Base-by-base conservation (phyloP, 2,797 vertebrate species). In the Sebastes hubbsi region DNA sequence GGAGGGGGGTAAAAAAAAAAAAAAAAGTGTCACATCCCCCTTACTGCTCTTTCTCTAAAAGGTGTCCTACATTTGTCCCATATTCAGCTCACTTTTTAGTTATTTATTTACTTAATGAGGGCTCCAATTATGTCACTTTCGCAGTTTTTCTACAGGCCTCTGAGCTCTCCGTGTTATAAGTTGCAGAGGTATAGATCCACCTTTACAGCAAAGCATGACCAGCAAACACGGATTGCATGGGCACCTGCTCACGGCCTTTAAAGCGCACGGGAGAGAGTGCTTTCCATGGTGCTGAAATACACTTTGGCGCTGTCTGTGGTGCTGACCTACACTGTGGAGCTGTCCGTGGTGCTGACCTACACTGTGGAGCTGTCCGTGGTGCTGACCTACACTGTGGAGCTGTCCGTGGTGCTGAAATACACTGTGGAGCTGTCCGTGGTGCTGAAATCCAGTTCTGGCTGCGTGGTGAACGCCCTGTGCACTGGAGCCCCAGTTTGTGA, bases 381-480 rank as follows among this genome's bases (percentile, higher is more conserved):
- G 88, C 89, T 94, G 90, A 90, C 14, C 0, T 38, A 38, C 36
- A 38, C 13, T 14, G 0, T 38, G 0, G 36, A 14, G 84, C 91
- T 95, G 80, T 92, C 92, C 93, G 4, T 80, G 90, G 94, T 94
- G 9, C 90, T 89, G 90, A 92, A 91, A 87, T 3, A 13, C 36
- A 38, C 12, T 13, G 0, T 36, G 0, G 36, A 38, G 84, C 91
- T 95, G 80, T 93, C 92, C 93, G 4, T 70, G 91, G 92, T 93
- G 88, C 89, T 94, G 91, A 90, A 34, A 93, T 76, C 4, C 77
- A 74, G 77, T 79, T 86, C 86, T 75, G 2, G 24, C 42, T 70
- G 78, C 76, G 73, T 73, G 92, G 94, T 95, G 84, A 93, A 95
- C 94, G 93, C 94, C 93, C 92, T 92, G 85, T 92, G 85, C 84